Percentiles rank a stretch among this genome's conserved stretches.
Evolutionary conservation across 2,797 vertebrate species (phyloP).

Genomic region (Acomys russatus): DNA sequence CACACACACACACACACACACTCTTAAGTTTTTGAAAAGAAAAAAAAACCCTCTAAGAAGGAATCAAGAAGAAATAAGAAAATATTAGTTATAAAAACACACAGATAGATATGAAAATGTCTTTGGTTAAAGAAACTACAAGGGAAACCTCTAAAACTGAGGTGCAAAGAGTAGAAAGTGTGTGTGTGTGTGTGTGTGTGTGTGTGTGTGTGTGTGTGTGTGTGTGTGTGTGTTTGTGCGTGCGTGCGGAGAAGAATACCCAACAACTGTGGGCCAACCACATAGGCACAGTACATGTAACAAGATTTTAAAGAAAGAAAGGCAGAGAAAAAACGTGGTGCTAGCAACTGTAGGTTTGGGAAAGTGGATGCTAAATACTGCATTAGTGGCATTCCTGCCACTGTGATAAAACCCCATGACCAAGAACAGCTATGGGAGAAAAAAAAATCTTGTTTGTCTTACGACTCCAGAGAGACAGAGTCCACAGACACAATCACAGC

Average conservation of each 20-base stretch:
- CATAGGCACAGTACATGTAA: background rate
- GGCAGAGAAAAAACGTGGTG: background rate
- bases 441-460: background rate
- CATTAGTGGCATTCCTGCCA: background rate
- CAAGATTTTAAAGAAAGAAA: background rate
- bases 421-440: background rate
- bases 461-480: background rate
- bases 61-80: background rate
- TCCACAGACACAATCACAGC: background rate
- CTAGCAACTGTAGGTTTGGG: background rate
- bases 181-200: no score
- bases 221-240: background rate
- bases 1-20: background rate
- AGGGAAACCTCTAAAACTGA: background rate
- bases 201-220: background rate
- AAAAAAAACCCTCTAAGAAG: background rate
- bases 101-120: background rate
- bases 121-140: background rate
- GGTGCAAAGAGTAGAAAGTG: background rate
- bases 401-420: background rate
- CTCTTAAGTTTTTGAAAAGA: background rate
- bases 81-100: background rate
- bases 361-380: background rate
- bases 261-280: no score
- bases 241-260: background rate